These are phyloP conservation scores for Brachylomia viminalis DNA, from an alignment of 2,888 invertebrate genomes.

Conservation along the genomic window DNA sequence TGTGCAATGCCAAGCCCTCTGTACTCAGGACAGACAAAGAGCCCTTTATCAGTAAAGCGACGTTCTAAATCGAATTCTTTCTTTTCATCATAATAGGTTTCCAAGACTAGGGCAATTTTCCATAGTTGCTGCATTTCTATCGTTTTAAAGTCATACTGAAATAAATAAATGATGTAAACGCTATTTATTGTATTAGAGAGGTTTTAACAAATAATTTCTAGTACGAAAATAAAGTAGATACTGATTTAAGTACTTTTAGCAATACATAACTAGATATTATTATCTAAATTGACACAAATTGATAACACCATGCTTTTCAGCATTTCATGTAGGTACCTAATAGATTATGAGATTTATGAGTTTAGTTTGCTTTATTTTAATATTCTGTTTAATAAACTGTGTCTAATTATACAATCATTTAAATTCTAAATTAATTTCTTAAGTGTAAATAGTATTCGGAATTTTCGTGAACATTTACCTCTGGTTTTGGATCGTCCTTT, in stretches of 20 bases:
- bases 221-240: too few relatives aligned
- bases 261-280: too few relatives aligned
- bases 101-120: slow-evolving; percentile 25
- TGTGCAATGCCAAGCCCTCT: slow-evolving; percentile 68
- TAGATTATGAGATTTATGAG: too few relatives aligned
- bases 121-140: slow-evolving; percentile 67
- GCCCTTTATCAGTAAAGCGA: slow-evolving; percentile 64
- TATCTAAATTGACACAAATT: too few relatives aligned
- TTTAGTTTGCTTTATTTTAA: too few relatives aligned
- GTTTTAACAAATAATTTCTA: too few relatives aligned
- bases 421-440: neutral
- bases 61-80: slow-evolving; percentile 56
- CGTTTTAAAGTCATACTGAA: slow-evolving; percentile 63
- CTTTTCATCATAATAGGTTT: slow-evolving; percentile 46
- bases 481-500: neutral
- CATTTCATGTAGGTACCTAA: too few relatives aligned
- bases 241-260: too few relatives aligned
- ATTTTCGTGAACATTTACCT: slow-evolving; percentile 4
- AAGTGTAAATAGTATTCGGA: neutral
- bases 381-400: neutral
- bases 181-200: too few relatives aligned
- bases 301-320: too few relatives aligned
- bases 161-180: neutral
- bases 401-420: neutral
- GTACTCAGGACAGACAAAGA: slow-evolving; percentile 66